Conservation (phyloP, 1,140 invertebrate species). For the Prorops nasuta region DNA sequence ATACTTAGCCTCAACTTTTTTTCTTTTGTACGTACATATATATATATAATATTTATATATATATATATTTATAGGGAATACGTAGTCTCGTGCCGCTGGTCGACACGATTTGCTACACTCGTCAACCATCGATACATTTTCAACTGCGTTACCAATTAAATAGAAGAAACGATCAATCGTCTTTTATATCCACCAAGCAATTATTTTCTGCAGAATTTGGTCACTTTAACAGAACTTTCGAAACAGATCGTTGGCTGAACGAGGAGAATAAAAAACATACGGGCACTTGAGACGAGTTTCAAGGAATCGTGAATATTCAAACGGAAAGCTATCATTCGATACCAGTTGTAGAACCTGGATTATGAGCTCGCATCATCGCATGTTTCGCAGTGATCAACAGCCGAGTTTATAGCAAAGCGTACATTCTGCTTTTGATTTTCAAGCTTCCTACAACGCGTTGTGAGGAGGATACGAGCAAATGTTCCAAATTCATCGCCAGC, state of each 20-base stretch:
- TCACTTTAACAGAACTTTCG: not conserved
- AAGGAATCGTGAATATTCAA: constrained; percentile 43
- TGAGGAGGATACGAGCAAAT: constrained; percentile 3
- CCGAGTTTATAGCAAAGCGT: too few species aligned
- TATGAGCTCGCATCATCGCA: too few species aligned
- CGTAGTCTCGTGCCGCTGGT: constrained; percentile 12
- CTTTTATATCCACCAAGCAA: not conserved
- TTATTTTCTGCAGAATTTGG: not conserved
- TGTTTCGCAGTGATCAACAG: too few species aligned
- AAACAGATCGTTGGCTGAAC: constrained; percentile 27
- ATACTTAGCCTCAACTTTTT: constrained; percentile 36
- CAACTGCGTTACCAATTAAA: not conserved
- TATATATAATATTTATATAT: constrained; percentile 1
- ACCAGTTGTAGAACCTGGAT: too few species aligned
- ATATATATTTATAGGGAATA: constrained; percentile 13
- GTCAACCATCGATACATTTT: constrained; percentile 26
- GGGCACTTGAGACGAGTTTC: constrained; percentile 39
- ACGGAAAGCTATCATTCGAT: constrained; percentile 48
- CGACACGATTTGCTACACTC: constrained; percentile 23
- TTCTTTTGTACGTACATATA: constrained; percentile 21
- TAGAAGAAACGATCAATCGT: not conserved
- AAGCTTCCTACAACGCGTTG: not conserved
- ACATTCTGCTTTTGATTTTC: too few species aligned
- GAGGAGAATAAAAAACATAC: constrained; percentile 31
- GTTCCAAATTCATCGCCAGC: constrained; percentile 29